Percentiles rank a stretch among this genome's conserved stretches.
These are phyloP conservation scores for Aricia artaxerxes DNA, from an alignment of 2,888 invertebrate species.

Conservation along the genomic window DNA sequence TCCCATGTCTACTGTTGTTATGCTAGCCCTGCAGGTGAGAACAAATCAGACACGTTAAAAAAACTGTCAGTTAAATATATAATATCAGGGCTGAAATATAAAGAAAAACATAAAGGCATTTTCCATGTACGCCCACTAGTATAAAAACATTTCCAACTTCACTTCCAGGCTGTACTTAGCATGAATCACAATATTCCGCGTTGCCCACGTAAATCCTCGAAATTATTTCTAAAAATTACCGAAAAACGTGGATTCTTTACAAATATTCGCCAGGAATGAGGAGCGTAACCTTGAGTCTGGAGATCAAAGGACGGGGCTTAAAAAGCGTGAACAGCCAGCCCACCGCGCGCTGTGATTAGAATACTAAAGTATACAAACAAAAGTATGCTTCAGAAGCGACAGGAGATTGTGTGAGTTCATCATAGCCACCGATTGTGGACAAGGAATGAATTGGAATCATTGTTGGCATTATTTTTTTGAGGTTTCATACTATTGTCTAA, in stretches of 20 bases:
- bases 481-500: not conserved
- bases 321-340: not conserved
- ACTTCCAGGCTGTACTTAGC: not conserved
- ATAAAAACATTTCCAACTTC: not conserved
- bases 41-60: too few species aligned
- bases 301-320: conserved; percentile 9
- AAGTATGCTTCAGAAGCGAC: not conserved
- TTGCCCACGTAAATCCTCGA: not conserved
- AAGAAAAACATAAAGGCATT: not conserved
- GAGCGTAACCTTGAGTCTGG: not conserved
- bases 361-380: conserved; percentile 10
- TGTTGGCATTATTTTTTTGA: not conserved
- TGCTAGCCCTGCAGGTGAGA: too few species aligned
- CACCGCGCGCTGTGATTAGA: not conserved
- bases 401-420: not conserved
- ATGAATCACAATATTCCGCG: not conserved
- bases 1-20: too few species aligned
- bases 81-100: not conserved
- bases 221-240: not conserved
- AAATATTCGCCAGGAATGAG: conserved; percentile 7
- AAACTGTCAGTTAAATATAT: not conserved
- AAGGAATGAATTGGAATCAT: not conserved
- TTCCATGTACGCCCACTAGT: not conserved
- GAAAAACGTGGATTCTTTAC: conserved; percentile 12
- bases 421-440: not conserved